A percentile compares a stretch with the other conserved stretches of the same genome.
Conservation (phyloP, 2,113 vertebrate genomes). For the Calidris pygmaea region DNA sequence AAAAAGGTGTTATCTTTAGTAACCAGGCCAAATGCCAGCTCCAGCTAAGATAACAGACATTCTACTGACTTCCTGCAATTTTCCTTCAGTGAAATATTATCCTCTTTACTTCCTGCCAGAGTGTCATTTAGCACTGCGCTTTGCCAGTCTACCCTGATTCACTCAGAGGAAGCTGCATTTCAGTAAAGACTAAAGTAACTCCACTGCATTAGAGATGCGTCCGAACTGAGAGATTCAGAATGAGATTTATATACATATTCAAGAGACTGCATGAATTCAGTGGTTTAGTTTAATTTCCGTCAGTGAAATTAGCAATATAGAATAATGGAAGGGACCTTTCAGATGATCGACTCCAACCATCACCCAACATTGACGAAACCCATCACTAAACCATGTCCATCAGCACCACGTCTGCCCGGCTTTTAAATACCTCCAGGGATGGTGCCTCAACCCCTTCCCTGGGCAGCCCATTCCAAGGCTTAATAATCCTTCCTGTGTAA, state of each 20-base stretch:
- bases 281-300: not conserved
- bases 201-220: not conserved
- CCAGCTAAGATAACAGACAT: constrained; percentile 64
- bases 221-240: not conserved
- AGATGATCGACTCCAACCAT: no score
- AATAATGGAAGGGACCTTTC: no score
- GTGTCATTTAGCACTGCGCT: constrained; percentile 31
- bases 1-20: constrained; percentile 54
- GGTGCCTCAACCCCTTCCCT: no score
- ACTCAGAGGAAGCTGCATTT: not conserved
- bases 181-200: not conserved
- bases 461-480: no score
- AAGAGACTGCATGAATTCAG: not conserved
- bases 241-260: not conserved
- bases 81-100: constrained; percentile 60
- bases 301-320: not conserved
- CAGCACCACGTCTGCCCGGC: no score
- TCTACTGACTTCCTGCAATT: constrained; percentile 63
- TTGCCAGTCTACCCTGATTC: not conserved
- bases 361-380: no score
- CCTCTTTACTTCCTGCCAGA: constrained; percentile 44
- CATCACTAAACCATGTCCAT: no score
- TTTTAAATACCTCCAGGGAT: no score
- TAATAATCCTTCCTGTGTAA: no score
- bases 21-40: constrained; percentile 55